These are phyloP conservation scores for Sinonovacula constricta DNA, from an alignment of 1,140 invertebrate species.

Conservation along the genomic window DNA sequence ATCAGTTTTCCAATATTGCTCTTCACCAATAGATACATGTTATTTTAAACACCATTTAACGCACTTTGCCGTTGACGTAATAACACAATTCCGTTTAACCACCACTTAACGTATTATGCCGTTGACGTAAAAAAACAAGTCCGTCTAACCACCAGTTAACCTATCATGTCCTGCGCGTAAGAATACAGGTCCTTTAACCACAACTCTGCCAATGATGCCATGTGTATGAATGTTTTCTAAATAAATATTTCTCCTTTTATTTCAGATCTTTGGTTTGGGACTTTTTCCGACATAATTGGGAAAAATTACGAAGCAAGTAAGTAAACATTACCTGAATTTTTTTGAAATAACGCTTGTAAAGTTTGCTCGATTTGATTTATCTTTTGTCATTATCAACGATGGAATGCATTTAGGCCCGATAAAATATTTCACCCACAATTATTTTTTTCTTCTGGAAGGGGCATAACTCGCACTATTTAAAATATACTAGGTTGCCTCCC, in stretches of 20 bases:
- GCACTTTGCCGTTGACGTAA: neutral
- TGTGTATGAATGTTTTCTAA: neutral
- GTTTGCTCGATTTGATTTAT: too few relatives aligned
- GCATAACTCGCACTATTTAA: too few relatives aligned
- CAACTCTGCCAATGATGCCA: neutral
- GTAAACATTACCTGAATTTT: neutral
- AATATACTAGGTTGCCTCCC: too few relatives aligned
- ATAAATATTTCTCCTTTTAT: slow-evolving; percentile 3
- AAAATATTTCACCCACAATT: too few relatives aligned
- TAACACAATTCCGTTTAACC: too few relatives aligned
- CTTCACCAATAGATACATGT: neutral
- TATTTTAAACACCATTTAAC: neutral
- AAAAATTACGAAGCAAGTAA: slow-evolving; percentile 56
- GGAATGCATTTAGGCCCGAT: too few relatives aligned
- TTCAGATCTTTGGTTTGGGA: slow-evolving; percentile 85
- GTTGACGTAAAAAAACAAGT: neutral
- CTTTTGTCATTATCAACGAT: too few relatives aligned
- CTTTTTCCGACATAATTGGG: slow-evolving; percentile 87
- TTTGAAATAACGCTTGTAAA: neutral
- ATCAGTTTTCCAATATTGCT: neutral
- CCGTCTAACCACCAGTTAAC: neutral
- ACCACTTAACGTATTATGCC: neutral
- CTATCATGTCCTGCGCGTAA: neutral
- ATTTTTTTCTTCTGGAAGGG: too few relatives aligned
- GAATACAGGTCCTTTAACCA: neutral